A percentile compares a stretch with the other conserved stretches of the same genome.
Conservation (phyloP, 2,888 invertebrate genomes). For the Odontocerum albicorne region DNA sequence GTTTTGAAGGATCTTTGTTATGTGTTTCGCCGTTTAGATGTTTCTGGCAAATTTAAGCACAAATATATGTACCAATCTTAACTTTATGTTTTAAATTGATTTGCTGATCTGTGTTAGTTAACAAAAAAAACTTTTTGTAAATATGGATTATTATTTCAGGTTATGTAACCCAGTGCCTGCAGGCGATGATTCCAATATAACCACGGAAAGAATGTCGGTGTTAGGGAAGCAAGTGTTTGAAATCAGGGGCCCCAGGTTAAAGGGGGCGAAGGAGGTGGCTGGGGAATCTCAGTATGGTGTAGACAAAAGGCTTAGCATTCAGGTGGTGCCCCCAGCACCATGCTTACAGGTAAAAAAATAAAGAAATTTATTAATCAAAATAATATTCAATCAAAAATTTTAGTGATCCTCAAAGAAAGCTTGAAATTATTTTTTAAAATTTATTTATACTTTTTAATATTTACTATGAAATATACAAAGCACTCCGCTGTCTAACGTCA, state of each 20-base stretch:
- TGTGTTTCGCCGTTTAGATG: no score
- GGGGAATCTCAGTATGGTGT: constrained; percentile 53
- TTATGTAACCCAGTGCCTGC: constrained; percentile 32
- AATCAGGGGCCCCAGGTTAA: constrained; percentile 59
- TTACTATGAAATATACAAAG: no score
- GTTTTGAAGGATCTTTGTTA: no score
- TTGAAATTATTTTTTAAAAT: no score
- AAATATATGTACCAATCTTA: no score
- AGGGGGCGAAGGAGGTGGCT: constrained; percentile 55
- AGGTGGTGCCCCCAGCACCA: constrained; percentile 77
- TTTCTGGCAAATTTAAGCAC: no score
- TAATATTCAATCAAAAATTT: no score
- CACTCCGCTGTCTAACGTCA: no score
- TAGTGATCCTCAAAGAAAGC: no score
- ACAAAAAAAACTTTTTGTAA: not conserved
- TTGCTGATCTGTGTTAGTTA: not conserved
- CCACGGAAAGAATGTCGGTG: constrained; percentile 50
- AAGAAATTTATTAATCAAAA: no score
- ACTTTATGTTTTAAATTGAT: no score
- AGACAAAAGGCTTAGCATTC: constrained; percentile 73
- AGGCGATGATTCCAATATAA: constrained; percentile 40
- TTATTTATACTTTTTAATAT: no score
- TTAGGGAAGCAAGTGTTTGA: constrained; percentile 61
- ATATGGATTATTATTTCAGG: constrained; percentile 22
- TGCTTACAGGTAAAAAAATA: constrained; percentile 69